Evolutionary conservation across 2,113 vertebrate species (phyloP), one percentile per base, ranked within the genome.

Genomic region (Nycticryphes semicollaris): DNA sequence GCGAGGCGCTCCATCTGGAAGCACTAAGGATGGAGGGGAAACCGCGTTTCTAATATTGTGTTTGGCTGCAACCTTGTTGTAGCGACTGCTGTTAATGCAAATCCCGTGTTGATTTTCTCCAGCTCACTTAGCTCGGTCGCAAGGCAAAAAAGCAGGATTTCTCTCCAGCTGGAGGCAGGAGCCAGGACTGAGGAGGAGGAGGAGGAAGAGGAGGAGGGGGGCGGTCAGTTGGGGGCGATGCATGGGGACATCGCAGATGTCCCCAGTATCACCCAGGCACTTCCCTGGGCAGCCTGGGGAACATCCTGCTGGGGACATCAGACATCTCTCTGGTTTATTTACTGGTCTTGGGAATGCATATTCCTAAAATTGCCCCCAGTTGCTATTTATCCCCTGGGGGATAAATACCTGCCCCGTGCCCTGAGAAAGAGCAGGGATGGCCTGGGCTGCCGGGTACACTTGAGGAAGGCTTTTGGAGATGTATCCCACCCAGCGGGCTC

Each of bases 11-110:
- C 76, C 96, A 95, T 94, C 95, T 95, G 95, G 95, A 96, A 96
- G 81, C 84, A 91, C 76, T 96, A 96, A 97, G 96, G 92, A 78
- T 1, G 11, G 76, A 79, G 81, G 87, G 81, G 80, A 69, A 84
- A 68, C 84, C 6, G 94, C 78, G 91, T 89, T 91, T 80, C 89
- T 87, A 56, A 66, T 93, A 94, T 95, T 92, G 94, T 94, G 89
- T 27, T 96, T 95, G 96, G 96, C 94, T 7, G 56, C 59, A 41
- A 53, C 37, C 93, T 89, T 93, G 89, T 91, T 95, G 95, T 92
- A 93, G 95, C 79, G 82, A 97, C 91, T 80, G 96, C 94, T 96
- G 91, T 91, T 93, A 91, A 96, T 96, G 96, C 93, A 96, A 95
- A 94, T 97, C 93, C 95, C 50, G 45, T 51, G 87, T 87, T 68